A percentile compares a stretch with the other conserved stretches of the same genome.
Conservation (phyloP, 2,888 invertebrate genomes). For the Cheilosia vulpina region DNA sequence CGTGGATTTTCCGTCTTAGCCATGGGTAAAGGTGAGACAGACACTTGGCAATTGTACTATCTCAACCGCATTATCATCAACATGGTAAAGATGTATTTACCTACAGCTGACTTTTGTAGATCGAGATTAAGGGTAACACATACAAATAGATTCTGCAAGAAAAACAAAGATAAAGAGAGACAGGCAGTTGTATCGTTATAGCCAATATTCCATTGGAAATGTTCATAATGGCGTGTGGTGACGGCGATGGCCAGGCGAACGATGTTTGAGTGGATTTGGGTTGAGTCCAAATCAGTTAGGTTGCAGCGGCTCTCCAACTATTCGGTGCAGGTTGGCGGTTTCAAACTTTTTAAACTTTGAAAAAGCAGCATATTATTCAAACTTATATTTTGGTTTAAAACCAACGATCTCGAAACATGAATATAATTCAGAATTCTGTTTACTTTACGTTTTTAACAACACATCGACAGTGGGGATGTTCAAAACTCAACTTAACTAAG, state of each 20-base stretch:
- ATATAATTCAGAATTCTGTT: too few relatives aligned
- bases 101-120: conserved; percentile 39
- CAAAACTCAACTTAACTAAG: too few relatives aligned
- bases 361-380: too few relatives aligned
- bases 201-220: conserved; percentile 54
- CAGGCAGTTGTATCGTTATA: conserved; percentile 18
- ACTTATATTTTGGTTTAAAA: too few relatives aligned
- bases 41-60: neutral
- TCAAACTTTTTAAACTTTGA: too few relatives aligned
- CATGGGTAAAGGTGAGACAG: neutral
- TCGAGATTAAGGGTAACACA: neutral
- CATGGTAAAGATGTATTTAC: conserved; percentile 17
- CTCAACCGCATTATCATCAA: neutral
- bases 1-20: neutral
- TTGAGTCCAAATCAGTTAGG: neutral
- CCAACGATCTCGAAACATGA: too few relatives aligned
- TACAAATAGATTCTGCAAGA: neutral
- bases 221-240: conserved; percentile 34
- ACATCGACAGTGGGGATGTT: too few relatives aligned
- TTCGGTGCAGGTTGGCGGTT: too few relatives aligned
- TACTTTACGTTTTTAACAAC: too few relatives aligned
- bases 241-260: conserved; percentile 1
- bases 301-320: conserved; percentile 14
- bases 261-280: conserved; percentile 26
- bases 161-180: neutral